Evolutionary conservation across 2,888 invertebrate genomes (phyloP).

Genomic region (Drosophila mercatorum): DNA sequence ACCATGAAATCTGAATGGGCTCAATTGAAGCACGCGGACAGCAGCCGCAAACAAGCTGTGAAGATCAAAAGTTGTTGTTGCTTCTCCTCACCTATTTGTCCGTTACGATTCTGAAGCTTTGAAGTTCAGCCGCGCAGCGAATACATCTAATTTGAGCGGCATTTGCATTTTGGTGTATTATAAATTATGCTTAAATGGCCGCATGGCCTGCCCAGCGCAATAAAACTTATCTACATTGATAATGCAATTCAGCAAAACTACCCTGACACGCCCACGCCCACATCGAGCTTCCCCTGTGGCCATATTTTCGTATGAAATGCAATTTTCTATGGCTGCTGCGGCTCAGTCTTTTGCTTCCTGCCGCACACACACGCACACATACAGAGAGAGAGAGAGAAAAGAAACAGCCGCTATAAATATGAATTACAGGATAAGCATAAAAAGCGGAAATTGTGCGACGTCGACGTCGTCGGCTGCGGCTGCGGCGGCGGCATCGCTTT

Average conservation of each 20-base stretch:
- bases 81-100: slow-evolving; percentile 13
- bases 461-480: slow-evolving; percentile 18
- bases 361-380: slow-evolving; percentile 45
- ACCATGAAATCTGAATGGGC: slow-evolving; percentile 44
- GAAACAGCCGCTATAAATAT: slow-evolving; percentile 82
- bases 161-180: neutral
- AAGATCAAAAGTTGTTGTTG: slow-evolving; percentile 26
- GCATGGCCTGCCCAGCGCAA: slow-evolving; percentile 44
- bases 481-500: slow-evolving; percentile 53
- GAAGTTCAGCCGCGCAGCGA: slow-evolving; percentile 51
- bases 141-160: neutral
- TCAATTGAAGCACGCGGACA: slow-evolving; percentile 41
- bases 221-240: slow-evolving; percentile 72
- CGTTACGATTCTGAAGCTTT: slow-evolving; percentile 54
- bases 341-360: slow-evolving; percentile 57
- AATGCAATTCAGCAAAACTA: slow-evolving; percentile 62
- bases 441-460: slow-evolving; percentile 83
- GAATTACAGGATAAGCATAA: slow-evolving; percentile 84
- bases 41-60: slow-evolving; percentile 20
- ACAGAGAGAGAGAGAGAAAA: neutral
- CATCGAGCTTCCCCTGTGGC: slow-evolving; percentile 3
- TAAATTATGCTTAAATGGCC: slow-evolving; percentile 45
- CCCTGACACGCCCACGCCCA: neutral
- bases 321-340: slow-evolving; percentile 67
- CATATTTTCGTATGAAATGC: slow-evolving; percentile 57